A percentile compares a stretch with the other conserved stretches of the same genome.
phyloP scores from a whole-genome alignment of 2,113 vertebrate species.

The Romanogobio albipinnatus region DNA sequence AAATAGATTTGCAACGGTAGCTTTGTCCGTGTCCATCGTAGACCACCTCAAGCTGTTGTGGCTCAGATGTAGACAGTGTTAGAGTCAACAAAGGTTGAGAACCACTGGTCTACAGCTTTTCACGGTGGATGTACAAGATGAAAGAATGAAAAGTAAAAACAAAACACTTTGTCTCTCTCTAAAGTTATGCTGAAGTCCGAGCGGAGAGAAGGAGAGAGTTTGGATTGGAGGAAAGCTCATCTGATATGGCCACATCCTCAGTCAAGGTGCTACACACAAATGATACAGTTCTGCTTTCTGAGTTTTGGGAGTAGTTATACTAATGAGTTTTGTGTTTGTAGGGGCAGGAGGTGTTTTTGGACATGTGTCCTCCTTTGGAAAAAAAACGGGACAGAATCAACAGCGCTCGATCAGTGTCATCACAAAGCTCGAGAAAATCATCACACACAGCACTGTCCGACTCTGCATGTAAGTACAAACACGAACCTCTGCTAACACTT shows the following conservation, averaged over 20 bases:
- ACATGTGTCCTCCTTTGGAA: slow-evolving; percentile 73
- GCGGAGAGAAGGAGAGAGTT: slow-evolving; percentile 85
- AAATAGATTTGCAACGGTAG: too few relatives aligned
- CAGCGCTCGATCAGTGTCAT: slow-evolving; percentile 75
- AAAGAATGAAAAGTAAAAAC: not conserved
- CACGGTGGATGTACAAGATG: not conserved
- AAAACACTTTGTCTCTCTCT: slow-evolving; percentile 1
- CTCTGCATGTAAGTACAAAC: slow-evolving; percentile 79
- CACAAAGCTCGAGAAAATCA: slow-evolving; percentile 78
- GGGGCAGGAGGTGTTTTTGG: slow-evolving; percentile 78
- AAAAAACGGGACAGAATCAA: slow-evolving; percentile 71
- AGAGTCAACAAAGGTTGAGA: too few relatives aligned
- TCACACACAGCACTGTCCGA: slow-evolving; percentile 77
- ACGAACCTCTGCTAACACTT: not conserved
- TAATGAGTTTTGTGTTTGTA: slow-evolving; percentile 57
- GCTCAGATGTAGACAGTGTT: too few relatives aligned
- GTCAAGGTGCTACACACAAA: slow-evolving; percentile 77
- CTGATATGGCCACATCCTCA: slow-evolving; percentile 81
- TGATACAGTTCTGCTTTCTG: too few relatives aligned
- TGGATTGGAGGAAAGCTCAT: slow-evolving; percentile 83
- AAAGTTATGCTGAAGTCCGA: slow-evolving; percentile 87
- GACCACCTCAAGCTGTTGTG: too few relatives aligned
- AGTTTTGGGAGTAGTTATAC: slow-evolving; percentile 33
- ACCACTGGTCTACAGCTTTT: not conserved
- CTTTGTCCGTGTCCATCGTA: too few relatives aligned